phyloP scores from a whole-genome alignment of 2,888 invertebrate genomes.

The Margaritifera margaritifera region DNA sequence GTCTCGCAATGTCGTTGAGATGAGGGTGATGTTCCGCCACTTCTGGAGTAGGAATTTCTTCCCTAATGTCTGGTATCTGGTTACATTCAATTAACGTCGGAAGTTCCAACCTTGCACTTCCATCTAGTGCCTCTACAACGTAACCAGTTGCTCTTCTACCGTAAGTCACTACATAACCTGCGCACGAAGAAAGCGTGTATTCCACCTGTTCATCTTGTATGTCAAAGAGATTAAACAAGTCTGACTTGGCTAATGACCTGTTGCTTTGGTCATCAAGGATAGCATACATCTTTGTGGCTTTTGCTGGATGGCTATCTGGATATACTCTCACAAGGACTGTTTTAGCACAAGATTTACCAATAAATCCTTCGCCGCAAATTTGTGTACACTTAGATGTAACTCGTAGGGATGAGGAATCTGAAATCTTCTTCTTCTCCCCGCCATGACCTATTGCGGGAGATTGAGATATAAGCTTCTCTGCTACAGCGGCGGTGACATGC shows the following conservation, averaged over 20 bases:
- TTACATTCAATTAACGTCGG: conserved; percentile 10
- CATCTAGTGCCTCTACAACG: conserved; percentile 12
- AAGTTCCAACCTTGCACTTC: not conserved
- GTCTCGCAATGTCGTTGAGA: not conserved
- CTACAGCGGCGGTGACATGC: conserved; percentile 4
- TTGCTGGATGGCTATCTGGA: too few species aligned
- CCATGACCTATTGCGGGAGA: conserved; percentile 5
- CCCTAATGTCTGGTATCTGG: not conserved
- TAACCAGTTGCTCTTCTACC: conserved; percentile 17
- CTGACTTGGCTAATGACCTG: too few species aligned
- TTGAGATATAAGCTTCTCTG: not conserved
- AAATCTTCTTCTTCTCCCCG: conserved; percentile 8
- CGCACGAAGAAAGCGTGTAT: too few species aligned
- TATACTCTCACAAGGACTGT: too few species aligned
- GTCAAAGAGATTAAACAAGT: too few species aligned
- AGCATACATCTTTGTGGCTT: too few species aligned
- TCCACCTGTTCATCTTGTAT: too few species aligned
- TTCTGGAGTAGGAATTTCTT: conserved; percentile 14
- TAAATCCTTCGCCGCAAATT: conserved; percentile 8
- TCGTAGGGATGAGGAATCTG: not conserved
- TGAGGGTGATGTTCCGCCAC: conserved; percentile 6
- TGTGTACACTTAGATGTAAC: conserved; percentile 15
- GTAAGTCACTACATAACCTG: conserved; percentile 2
- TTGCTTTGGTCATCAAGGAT: too few species aligned
- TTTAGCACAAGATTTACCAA: too few species aligned